A percentile compares a stretch with the other conserved stretches of the same genome.
These are phyloP conservation scores for Lasioglossum vierecki DNA, from an alignment of 2,888 invertebrate species.

Conservation along the genomic window DNA sequence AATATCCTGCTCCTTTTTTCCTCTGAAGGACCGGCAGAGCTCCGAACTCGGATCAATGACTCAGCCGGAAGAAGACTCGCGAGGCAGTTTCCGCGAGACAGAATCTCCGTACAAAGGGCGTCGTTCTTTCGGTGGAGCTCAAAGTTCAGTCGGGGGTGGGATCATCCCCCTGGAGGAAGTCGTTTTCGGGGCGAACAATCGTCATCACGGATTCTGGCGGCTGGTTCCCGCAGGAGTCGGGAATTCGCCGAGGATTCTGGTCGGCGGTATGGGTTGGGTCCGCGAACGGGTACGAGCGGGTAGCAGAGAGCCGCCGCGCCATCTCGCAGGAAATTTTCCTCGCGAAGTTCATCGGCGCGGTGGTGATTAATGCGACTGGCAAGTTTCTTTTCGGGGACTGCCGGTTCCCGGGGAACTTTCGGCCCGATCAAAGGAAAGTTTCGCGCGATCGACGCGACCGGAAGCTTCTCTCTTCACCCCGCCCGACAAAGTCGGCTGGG, in stretches of 20 bases:
- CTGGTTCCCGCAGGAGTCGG: constrained; percentile 30
- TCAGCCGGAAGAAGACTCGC: constrained; percentile 53
- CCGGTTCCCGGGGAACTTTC: neutral
- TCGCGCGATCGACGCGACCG: constrained; percentile 32
- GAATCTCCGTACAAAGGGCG: constrained; percentile 60
- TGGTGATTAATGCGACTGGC: constrained; percentile 58
- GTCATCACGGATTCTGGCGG: constrained; percentile 58
- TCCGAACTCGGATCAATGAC: constrained; percentile 68
- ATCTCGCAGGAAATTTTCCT: constrained; percentile 17
- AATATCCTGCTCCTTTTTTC: constrained; percentile 25
- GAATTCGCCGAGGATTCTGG: constrained; percentile 51
- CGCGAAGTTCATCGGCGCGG: constrained; percentile 47
- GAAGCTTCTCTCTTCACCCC: neutral
- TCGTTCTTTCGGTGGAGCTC: constrained; percentile 60
- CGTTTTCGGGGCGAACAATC: constrained; percentile 60
- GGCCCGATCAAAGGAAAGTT: constrained; percentile 55
- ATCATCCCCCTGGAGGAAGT: constrained; percentile 27
- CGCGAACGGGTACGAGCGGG: neutral
- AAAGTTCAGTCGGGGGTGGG: constrained; percentile 49
- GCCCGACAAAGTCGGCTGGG: neutral
- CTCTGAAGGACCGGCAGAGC: constrained; percentile 9
- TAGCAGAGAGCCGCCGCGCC: neutral
- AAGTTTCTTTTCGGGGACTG: constrained; percentile 35
- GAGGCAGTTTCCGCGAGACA: constrained; percentile 50
- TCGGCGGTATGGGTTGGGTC: neutral